Evolutionary conservation across 2,888 invertebrate species (phyloP).

Genomic region (Mayetiola destructor): DNA sequence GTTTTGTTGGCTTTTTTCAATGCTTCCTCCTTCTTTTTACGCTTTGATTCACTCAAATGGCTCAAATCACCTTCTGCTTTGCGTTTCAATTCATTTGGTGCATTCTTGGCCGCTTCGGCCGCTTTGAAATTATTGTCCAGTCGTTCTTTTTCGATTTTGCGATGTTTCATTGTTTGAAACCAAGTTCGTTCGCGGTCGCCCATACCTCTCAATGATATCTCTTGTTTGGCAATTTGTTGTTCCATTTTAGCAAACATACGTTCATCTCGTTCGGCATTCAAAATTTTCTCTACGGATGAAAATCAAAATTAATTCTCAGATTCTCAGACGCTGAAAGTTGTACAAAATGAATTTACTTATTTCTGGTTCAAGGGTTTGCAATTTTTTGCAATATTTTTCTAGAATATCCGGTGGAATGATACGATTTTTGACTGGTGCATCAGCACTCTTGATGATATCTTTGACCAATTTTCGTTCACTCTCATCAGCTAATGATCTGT

Average conservation of each 20-base stretch:
- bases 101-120: constrained; percentile 24
- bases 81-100: constrained; percentile 28
- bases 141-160: constrained; percentile 59
- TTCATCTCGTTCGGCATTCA: constrained; percentile 74
- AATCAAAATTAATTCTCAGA: not conserved
- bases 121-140: constrained; percentile 29
- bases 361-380: constrained; percentile 60
- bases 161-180: constrained; percentile 76
- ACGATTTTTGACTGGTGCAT: constrained; percentile 71
- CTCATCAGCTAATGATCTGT: constrained; percentile 88
- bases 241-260: constrained; percentile 68
- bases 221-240: constrained; percentile 61
- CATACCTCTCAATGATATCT: constrained; percentile 44
- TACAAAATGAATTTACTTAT: constrained; percentile 40
- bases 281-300: constrained; percentile 43
- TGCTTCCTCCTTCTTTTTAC: constrained; percentile 29
- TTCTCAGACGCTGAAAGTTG: not conserved
- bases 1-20: constrained; percentile 33
- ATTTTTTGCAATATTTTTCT: constrained; percentile 64
- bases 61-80: constrained; percentile 33
- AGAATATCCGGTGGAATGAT: constrained; percentile 80
- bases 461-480: constrained; percentile 81
- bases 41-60: constrained; percentile 22
- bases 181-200: constrained; percentile 45
- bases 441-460: constrained; percentile 75